phyloP scores from a whole-genome alignment of 2,113 vertebrate species.

The Acrocephalus kingi region DNA sequence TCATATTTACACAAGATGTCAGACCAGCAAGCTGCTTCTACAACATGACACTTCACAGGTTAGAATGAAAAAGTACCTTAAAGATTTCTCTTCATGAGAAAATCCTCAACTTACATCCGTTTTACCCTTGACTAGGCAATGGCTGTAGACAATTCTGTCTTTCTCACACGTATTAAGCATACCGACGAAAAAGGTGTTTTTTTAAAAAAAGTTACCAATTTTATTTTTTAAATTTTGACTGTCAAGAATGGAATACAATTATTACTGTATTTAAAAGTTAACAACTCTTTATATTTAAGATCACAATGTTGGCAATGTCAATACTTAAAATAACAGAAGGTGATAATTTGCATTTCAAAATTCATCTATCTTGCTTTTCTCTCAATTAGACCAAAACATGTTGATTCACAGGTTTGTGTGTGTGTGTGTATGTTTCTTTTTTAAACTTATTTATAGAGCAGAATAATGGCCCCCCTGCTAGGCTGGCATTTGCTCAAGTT shows the following conservation, averaged over 20 bases:
- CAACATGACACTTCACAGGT: slow-evolving; percentile 21
- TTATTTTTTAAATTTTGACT: not conserved
- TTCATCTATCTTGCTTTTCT: slow-evolving; percentile 78
- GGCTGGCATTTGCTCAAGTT: slow-evolving; percentile 83
- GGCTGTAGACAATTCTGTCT: not conserved
- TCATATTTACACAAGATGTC: not conserved
- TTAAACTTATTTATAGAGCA: slow-evolving; percentile 84
- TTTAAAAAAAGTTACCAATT: not conserved
- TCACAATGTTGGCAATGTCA: slow-evolving; percentile 63
- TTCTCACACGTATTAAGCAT: slow-evolving; percentile 41
- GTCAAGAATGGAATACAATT: not conserved
- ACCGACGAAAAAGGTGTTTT: not conserved
- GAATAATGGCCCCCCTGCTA: slow-evolving; percentile 81
- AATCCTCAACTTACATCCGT: slow-evolving; percentile 6
- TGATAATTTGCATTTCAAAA: slow-evolving; percentile 83
- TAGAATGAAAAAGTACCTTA: slow-evolving; percentile 23
- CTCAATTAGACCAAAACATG: slow-evolving; percentile 82
- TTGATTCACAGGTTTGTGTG: slow-evolving; percentile 80
- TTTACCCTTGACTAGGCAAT: slow-evolving; percentile 3
- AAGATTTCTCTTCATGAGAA: slow-evolving; percentile 9
- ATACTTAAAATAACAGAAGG: slow-evolving; percentile 79
- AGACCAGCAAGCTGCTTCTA: slow-evolving; percentile 46
- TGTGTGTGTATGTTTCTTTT: slow-evolving; percentile 75
- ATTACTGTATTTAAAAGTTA: slow-evolving; percentile 23
- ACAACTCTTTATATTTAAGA: slow-evolving; percentile 66